Evolutionary conservation across 2,113 vertebrate genomes (phyloP).

Genomic region (Zosterops pallidus): DNA sequence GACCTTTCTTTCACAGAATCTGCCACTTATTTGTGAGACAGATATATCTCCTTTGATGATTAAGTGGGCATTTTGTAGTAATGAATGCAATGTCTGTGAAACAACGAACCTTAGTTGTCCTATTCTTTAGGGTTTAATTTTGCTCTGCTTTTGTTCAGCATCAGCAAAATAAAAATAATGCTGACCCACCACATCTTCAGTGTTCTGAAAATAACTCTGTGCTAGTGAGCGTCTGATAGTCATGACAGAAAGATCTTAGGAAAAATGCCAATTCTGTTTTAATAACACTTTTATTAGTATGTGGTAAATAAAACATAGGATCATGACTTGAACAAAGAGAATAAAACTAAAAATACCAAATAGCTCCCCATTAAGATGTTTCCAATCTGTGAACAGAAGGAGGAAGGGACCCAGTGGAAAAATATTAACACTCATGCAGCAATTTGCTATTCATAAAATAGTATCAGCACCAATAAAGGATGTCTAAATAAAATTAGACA

Average conservation of each 20-base stretch:
- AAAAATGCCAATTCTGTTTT: constrained; percentile 16
- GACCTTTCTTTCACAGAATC: not conserved
- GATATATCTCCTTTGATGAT: not conserved
- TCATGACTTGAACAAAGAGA: not conserved
- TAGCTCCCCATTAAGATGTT: not conserved
- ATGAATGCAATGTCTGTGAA: constrained; percentile 1
- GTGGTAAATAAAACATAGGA: constrained; percentile 31
- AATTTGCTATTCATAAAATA: too few species aligned
- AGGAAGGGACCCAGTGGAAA: not conserved
- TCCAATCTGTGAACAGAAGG: not conserved
- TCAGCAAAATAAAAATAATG: constrained; percentile 9
- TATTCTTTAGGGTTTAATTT: constrained; percentile 19
- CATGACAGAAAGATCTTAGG: not conserved
- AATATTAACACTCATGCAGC: not conserved
- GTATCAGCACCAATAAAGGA: too few species aligned
- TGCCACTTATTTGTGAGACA: not conserved
- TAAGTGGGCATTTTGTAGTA: constrained; percentile 12
- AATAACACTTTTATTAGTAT: constrained; percentile 23
- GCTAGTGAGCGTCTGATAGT: not conserved
- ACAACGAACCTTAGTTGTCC: not conserved
- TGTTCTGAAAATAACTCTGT: not conserved
- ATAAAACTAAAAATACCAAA: constrained; percentile 5
- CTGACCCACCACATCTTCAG: not conserved
- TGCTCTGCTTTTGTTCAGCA: not conserved
- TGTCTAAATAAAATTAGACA: too few species aligned